A percentile compares a stretch with the other conserved stretches of the same genome.
These are phyloP conservation scores for Microchirus variegatus DNA, from an alignment of 2,797 vertebrate species.

Conservation along the genomic window DNA sequence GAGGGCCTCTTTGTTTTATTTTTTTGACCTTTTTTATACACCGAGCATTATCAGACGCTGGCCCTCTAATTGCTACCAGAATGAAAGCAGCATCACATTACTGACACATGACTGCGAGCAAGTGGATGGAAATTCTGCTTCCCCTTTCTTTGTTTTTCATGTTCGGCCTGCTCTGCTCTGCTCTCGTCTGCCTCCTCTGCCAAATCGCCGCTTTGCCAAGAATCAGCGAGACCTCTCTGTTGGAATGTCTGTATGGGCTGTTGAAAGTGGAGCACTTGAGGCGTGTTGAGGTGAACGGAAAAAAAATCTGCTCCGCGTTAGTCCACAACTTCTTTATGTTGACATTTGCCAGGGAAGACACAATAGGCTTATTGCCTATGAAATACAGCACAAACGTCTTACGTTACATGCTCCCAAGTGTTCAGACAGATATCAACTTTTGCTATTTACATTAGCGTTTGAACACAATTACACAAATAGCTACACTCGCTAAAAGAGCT, in stretches of 20 bases:
- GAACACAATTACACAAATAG: slow-evolving; percentile 1
- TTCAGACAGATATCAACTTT: neutral
- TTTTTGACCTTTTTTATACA: slow-evolving; percentile 55
- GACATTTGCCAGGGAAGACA: neutral
- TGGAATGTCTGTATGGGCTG: slow-evolving; percentile 47
- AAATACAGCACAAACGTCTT: neutral
- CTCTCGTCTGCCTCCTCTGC: slow-evolving; percentile 15
- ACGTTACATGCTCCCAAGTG: slow-evolving; percentile 2
- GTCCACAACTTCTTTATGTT: slow-evolving; percentile 4
- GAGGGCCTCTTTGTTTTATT: slow-evolving; percentile 41
- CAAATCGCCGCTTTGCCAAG: slow-evolving; percentile 42
- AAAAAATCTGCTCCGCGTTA: slow-evolving; percentile 21
- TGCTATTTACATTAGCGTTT: neutral
- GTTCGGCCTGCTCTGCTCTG: slow-evolving; percentile 28
- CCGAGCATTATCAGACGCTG: slow-evolving; percentile 45
- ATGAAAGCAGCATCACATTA: slow-evolving; percentile 62
- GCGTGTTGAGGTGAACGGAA: slow-evolving; percentile 30
- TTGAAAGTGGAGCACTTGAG: slow-evolving; percentile 30
- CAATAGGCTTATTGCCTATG: slow-evolving; percentile 4
- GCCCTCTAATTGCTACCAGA: slow-evolving; percentile 65
- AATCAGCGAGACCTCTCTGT: slow-evolving; percentile 50
- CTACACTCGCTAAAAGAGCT: slow-evolving; percentile 41
- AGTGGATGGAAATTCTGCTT: slow-evolving; percentile 62
- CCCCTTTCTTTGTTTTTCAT: slow-evolving; percentile 57
- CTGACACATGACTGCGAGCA: slow-evolving; percentile 61